Conservation (phyloP, 92 coral and sea anemone species). For the Bergia sp. region DNA sequence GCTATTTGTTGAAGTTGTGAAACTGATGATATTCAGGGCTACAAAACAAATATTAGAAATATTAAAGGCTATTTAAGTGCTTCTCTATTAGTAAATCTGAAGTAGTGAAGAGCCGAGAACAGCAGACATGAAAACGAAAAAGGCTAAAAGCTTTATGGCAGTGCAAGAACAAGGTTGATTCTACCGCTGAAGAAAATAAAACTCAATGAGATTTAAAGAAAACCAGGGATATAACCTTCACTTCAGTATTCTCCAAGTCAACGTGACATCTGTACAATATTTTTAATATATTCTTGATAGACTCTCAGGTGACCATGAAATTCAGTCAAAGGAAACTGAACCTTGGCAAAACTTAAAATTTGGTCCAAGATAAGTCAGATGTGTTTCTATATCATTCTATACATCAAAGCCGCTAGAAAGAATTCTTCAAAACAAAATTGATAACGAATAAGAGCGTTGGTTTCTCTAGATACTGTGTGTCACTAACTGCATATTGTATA, state of each 20-base stretch:
- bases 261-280: neutral
- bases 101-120: neutral
- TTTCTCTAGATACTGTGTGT: no score
- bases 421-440: no score
- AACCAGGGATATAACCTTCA: neutral
- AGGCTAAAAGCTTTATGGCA: neutral
- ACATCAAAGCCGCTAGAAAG: no score
- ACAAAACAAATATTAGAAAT: slow-evolving; percentile 17
- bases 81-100: neutral
- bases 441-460: no score
- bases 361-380: neutral
- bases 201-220: neutral
- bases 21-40: neutral
- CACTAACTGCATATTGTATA: no score
- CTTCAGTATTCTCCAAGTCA: neutral
- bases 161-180: neutral
- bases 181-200: neutral
- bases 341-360: no score
- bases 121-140: neutral
- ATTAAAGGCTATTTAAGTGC: neutral
- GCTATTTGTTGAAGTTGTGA: slow-evolving; percentile 19
- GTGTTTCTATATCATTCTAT: neutral
- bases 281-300: neutral
- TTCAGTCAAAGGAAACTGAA: no score
- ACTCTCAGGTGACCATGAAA: neutral